phyloP scores from a whole-genome alignment of 2,888 invertebrate genomes.

The Heteromyza rotundicornis region DNA sequence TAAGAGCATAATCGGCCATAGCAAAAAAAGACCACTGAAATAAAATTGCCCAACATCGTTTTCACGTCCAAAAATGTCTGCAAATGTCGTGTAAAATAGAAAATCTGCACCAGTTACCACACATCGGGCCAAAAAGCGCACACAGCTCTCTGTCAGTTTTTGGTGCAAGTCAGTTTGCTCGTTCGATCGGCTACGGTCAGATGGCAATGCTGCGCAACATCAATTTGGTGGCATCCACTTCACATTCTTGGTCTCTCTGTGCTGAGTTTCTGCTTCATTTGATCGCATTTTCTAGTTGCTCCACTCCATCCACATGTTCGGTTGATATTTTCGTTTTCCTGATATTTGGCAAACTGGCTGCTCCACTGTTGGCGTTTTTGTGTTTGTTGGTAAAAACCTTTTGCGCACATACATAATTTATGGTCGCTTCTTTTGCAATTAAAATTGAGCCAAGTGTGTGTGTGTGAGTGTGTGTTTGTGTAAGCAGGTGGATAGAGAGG shows the following conservation, averaged over 20 bases:
- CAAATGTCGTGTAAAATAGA: background rate
- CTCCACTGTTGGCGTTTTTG: no score
- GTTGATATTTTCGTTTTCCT: background rate
- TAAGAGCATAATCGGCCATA: background rate
- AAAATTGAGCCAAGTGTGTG: no score
- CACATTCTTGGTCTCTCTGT: background rate
- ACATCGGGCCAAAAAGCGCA: background rate
- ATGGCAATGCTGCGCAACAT: background rate
- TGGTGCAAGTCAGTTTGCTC: no score
- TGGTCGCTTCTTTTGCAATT: background rate
- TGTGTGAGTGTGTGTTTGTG: no score
- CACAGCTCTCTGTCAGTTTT: no score
- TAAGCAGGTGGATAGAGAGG: no score
- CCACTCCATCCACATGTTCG: background rate
- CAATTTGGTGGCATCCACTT: background rate
- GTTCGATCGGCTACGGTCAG: no score
- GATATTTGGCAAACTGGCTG: no score
- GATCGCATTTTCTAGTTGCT: no score
- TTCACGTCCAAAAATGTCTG: background rate
- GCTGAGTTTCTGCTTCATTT: background rate
- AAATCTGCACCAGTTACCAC: background rate
- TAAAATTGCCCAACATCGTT: background rate
- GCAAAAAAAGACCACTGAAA: background rate
- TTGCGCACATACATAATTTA: no score
- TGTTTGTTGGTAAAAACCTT: no score